Evolutionary conservation across 2,888 invertebrate species (phyloP).

Genomic region (Synergus gifuensis): DNA sequence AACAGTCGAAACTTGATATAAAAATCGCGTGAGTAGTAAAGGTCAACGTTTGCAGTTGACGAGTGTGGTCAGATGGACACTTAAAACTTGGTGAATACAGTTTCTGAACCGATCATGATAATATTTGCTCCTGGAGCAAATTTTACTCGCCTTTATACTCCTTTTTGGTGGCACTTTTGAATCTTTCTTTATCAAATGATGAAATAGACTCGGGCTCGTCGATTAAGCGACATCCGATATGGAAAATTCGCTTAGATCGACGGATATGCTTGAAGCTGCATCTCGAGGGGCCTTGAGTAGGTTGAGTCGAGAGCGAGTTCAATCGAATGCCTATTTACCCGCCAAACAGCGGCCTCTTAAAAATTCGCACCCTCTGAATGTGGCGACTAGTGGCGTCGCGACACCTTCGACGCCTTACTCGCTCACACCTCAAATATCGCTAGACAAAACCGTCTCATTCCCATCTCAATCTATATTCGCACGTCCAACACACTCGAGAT

Average conservation of each 20-base stretch:
- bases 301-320: constrained; percentile 54
- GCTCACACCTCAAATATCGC: constrained; percentile 70
- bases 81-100: neutral
- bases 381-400: constrained; percentile 33
- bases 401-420: constrained; percentile 34
- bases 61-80: neutral
- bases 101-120: neutral
- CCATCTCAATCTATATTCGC: constrained; percentile 78
- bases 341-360: constrained; percentile 67
- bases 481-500: constrained; percentile 77
- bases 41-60: neutral
- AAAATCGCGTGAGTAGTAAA: neutral
- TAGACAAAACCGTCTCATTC: constrained; percentile 76
- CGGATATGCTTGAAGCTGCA: constrained; percentile 62
- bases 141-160: too few relatives aligned
- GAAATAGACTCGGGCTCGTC: constrained; percentile 44
- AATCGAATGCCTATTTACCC: constrained; percentile 73
- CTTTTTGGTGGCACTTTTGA: too few relatives aligned
- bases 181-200: neutral
- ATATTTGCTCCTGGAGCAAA: neutral
- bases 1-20: too few relatives aligned
- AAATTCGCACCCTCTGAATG: constrained; percentile 61
- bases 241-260: constrained; percentile 71
- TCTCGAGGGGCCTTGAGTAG: constrained; percentile 43
- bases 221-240: constrained; percentile 65